Evolutionary conservation across 2,797 vertebrate species (phyloP).

Genomic region (Melanogrammus aeglefinus): DNA sequence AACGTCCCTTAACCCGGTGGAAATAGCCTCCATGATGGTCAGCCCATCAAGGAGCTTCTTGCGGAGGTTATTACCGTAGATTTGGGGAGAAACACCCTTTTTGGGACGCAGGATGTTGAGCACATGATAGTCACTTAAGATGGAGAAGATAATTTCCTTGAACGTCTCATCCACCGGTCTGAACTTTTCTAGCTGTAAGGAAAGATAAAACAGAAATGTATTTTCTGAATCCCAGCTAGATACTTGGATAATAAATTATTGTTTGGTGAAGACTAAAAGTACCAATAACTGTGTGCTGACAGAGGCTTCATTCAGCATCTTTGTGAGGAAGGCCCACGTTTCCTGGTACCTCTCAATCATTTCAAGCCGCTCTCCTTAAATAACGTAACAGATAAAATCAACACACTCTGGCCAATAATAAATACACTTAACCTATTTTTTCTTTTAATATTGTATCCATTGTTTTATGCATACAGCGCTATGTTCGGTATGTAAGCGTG

Average conservation of each 20-base stretch:
- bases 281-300: conserved; percentile 70
- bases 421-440: background rate
- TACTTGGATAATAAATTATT: background rate
- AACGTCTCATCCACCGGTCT: conserved; percentile 71
- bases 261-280: conserved; percentile 17
- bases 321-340: conserved; percentile 80
- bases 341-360: conserved; percentile 79
- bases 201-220: background rate
- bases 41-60: conserved; percentile 65
- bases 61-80: conserved; percentile 59
- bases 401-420: background rate
- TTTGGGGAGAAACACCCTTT: conserved; percentile 34
- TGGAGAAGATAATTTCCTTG: conserved; percentile 66
- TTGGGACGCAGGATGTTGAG: conserved; percentile 64
- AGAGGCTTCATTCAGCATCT: conserved; percentile 67
- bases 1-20: conserved; percentile 59
- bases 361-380: conserved; percentile 69
- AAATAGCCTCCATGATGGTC: conserved; percentile 74
- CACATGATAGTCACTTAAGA: conserved; percentile 66
- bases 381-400: conserved; percentile 18
- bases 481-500: background rate
- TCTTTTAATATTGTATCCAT: background rate
- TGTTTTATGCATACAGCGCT: background rate
- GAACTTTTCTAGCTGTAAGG: conserved; percentile 62
- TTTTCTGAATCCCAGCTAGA: background rate